Evolutionary conservation across 2,888 invertebrate species (phyloP).

Genomic region (Camptogramma bilineatum): DNA sequence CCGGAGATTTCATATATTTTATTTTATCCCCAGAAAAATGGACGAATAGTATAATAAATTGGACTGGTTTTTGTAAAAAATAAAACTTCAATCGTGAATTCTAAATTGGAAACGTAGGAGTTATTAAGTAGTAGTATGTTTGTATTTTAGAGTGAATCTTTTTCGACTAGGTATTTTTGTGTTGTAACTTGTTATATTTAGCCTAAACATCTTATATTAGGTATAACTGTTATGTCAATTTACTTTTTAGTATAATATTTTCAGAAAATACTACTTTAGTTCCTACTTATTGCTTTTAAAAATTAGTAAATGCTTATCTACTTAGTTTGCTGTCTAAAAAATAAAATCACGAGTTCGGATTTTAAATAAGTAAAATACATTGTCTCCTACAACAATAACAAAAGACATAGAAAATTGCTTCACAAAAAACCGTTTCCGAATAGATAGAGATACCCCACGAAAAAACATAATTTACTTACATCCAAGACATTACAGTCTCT

Average conservation of each 20-base stretch:
- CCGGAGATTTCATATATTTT: slow-evolving; percentile 50
- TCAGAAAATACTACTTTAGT: too few relatives aligned
- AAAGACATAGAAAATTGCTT: slow-evolving; percentile 35
- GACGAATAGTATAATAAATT: background rate
- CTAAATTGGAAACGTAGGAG: background rate
- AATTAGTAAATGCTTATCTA: too few relatives aligned
- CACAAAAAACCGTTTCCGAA: slow-evolving; percentile 46
- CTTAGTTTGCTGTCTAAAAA: background rate
- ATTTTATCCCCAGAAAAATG: slow-evolving; percentile 48
- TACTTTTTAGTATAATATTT: too few relatives aligned
- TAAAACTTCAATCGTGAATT: background rate
- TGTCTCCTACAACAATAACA: slow-evolving; percentile 36
- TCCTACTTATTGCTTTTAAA: too few relatives aligned
- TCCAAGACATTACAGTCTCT: slow-evolving; percentile 79
- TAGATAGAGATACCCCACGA: slow-evolving; percentile 52
- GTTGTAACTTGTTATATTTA: too few relatives aligned
- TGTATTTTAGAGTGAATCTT: too few relatives aligned
- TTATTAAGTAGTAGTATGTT: background rate
- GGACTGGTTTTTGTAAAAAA: background rate
- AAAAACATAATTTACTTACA: slow-evolving; percentile 83
- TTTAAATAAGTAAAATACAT: background rate
- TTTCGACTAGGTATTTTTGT: too few relatives aligned
- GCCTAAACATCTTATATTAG: too few relatives aligned
- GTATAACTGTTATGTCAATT: too few relatives aligned
- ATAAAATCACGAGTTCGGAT: background rate